Base-by-base conservation (phyloP, 1,140 invertebrate species). In the Brachionus paranguensis region DNA sequence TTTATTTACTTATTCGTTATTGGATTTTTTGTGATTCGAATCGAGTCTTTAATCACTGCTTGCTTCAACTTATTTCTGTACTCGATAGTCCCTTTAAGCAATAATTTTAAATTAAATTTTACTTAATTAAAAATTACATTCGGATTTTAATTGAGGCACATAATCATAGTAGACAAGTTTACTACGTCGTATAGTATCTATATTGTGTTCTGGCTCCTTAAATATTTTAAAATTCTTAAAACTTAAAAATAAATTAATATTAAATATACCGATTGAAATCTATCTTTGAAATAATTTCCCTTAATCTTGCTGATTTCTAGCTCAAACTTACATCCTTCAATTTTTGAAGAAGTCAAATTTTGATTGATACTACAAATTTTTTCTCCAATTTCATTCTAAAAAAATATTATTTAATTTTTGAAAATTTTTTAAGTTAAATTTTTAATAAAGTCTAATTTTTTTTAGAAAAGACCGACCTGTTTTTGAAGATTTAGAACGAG, bases 261-360 rank as follows among this genome's bases (percentile, higher is more conserved):
- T 12, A 6, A 53, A 79, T 24, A 45, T 68, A 81, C 78, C 3
- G 78, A 81, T 43, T 81, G 53, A 68, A 64, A 81, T 11, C 78
- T n/a, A 37, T 81, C 78, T 64, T 68, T 81, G n/a, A 65, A 81
- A 60, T 81, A 81, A 27, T 27, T 81, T n/a, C 78, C 78, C 27
- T 81, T 81, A 6, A 81, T 64, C 17, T 81, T 81, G 20, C 20
- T 68, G 0, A 81, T 12, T n/a, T 81, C 78, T 24, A 12, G 10
- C 14, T 81, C 78, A 14, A 76, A 81, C 64, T 81, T 81, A 29
- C 24, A 29, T 10, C 10, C 20, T 11, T 81, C 78, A 33, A 2
- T 17, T 79, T 47, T 43, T 7, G 60, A 3, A 14, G 11, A 11
- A 7, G 6, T 45, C 14, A 14, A 43, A 3, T 81, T 43, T n/a